A percentile compares a stretch with the other conserved stretches of the same genome.
phyloP scores from a whole-genome alignment of 2,888 invertebrate species.

The Chromoteleia sp. region DNA sequence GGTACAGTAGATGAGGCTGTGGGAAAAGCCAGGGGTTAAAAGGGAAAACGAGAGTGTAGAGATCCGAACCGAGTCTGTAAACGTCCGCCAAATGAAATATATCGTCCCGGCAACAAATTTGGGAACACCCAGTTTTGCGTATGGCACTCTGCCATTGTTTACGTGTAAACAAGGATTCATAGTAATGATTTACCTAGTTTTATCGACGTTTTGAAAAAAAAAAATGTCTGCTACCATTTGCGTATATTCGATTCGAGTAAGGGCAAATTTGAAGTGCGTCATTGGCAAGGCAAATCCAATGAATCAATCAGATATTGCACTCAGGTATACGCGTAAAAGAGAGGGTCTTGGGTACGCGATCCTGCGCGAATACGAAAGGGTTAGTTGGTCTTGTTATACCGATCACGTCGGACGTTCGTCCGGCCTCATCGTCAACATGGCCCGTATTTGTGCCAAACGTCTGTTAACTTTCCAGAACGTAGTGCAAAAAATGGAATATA shows the following conservation, averaged over 20 bases:
- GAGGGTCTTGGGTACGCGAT: conserved; percentile 45
- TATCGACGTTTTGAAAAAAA: conserved; percentile 11
- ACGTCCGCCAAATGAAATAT: conserved; percentile 81
- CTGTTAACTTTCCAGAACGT: background rate
- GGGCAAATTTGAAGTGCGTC: conserved; percentile 1
- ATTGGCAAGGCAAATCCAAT: conserved; percentile 24
- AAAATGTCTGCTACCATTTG: conserved; percentile 3
- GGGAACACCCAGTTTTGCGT: too few relatives aligned
- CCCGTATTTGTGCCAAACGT: conserved; percentile 32
- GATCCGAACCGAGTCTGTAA: conserved; percentile 77
- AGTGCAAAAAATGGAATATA: conserved; percentile 9
- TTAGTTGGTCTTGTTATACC: conserved; percentile 65
- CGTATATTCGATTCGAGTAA: background rate
- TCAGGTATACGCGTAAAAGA: conserved; percentile 57
- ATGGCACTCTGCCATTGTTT: background rate
- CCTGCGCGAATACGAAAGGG: conserved; percentile 56
- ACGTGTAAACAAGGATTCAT: conserved; percentile 5
- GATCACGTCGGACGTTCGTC: conserved; percentile 64
- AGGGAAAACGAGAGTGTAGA: conserved; percentile 79
- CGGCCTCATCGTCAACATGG: conserved; percentile 42
- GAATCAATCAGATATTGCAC: conserved; percentile 59
- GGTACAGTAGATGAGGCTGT: too few relatives aligned
- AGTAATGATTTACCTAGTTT: background rate
- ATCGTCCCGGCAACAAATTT: conserved; percentile 67
- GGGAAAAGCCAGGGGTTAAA: conserved; percentile 80